A percentile compares a stretch with the other conserved stretches of the same genome.
Conservation (phyloP, 2,113 vertebrate species). For the Vombatus ursinus region DNA sequence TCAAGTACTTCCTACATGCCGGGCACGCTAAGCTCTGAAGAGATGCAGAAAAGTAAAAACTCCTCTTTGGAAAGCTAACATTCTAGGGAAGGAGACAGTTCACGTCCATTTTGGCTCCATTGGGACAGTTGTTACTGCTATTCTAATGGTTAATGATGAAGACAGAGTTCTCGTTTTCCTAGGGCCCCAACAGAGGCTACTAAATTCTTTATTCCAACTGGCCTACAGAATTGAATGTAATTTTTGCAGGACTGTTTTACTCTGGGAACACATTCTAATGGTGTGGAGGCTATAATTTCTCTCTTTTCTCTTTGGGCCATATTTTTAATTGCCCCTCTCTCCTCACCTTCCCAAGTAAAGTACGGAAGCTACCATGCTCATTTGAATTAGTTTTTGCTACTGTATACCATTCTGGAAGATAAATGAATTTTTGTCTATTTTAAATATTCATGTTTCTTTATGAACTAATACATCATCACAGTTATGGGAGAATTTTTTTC, state of each 20-base stretch:
- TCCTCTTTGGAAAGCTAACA: neutral
- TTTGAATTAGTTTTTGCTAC: constrained; percentile 36
- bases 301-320: constrained; percentile 27
- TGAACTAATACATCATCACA: constrained; percentile 69
- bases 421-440: constrained; percentile 63
- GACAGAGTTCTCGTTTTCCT: constrained; percentile 49
- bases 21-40: neutral
- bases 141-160: constrained; percentile 30
- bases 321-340: neutral
- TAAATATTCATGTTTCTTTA: constrained; percentile 70
- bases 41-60: neutral
- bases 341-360: neutral
- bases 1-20: neutral
- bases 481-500: constrained; percentile 57
- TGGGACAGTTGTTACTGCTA: neutral
- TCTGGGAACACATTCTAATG: constrained; percentile 40
- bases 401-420: constrained; percentile 55
- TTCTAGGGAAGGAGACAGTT: neutral
- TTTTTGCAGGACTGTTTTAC: constrained; percentile 30
- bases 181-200: constrained; percentile 15
- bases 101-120: neutral
- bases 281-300: constrained; percentile 9
- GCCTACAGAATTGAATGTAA: constrained; percentile 45
- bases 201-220: constrained; percentile 63
- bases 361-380: neutral